Base-by-base conservation (phyloP, 2,797 vertebrate species). In the Meda fulgida region DNA sequence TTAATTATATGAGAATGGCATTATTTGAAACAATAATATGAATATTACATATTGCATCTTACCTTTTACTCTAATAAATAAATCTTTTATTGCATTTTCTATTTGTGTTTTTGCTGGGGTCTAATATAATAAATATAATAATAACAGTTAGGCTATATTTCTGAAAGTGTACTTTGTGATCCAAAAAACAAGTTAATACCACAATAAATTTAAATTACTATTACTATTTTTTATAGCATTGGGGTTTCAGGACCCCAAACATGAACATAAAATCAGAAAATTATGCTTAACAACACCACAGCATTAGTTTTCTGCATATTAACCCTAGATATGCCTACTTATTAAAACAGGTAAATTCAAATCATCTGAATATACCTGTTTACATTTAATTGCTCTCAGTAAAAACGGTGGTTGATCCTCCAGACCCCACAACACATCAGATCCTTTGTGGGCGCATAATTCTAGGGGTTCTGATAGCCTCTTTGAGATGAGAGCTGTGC, bases 401-500 rank as follows among this genome's bases (percentile, higher is more conserved):
- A 43, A 53, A 81, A 75, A 46, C 18, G 18, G 6, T 69, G 69
- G 53, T 26, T 63, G 63, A 53, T 55, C 77, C 40, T 51, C 48
- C 48, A 51, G 31, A 53, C 11, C 55, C 53, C n/a, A 63, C 67
- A 58, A 67, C 78, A 63, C 65, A 73, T 71, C 51, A 16, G 46
- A 18, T 81, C 4, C 48, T 70, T 31, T 70, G 55, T 84, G 21
- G 13, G 6, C 8, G 13, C 51, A 55, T 79, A 75, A 86, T 84
- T 81, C 78, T 66, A 55, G n/a, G 53, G 16, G 40, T 67, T 81
- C 10, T 78, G 51, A 60, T 29, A 70, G 18, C 23, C 71, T 79
- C 63, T 65, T 73, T 84, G 72, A 67, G 34, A 77, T 65, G 58
- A 83, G 76, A 67, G 84, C 36, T 77, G 58, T 72, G 48, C 69